Evolutionary conservation across 2,113 vertebrate genomes (phyloP).

Genomic region (Sander lucioperca): DNA sequence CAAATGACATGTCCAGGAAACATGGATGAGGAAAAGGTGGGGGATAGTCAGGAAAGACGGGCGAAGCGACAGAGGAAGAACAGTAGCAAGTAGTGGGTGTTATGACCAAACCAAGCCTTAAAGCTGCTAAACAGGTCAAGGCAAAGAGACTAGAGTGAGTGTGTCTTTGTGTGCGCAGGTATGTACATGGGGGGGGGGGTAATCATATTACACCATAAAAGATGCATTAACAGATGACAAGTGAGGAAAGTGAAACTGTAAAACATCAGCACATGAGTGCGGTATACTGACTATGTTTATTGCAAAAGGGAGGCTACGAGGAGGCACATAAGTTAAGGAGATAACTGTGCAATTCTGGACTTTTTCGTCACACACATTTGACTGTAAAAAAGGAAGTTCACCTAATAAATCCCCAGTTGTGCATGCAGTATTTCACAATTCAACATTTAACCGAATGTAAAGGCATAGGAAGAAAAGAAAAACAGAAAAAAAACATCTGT

Average conservation of each 20-base stretch:
- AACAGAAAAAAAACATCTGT: slow-evolving; percentile 48
- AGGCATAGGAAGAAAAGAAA: slow-evolving; percentile 10
- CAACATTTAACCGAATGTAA: slow-evolving; percentile 42
- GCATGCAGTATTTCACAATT: slow-evolving; percentile 12
- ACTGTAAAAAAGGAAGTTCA: slow-evolving; percentile 35
- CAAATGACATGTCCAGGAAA: slow-evolving; percentile 60
- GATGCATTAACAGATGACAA: slow-evolving; percentile 35
- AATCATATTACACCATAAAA: slow-evolving; percentile 42
- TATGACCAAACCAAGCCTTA: slow-evolving; percentile 17
- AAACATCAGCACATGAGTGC: slow-evolving; percentile 22
- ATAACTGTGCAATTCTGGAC: slow-evolving; percentile 30
- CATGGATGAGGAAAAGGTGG: slow-evolving; percentile 43
- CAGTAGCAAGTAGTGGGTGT: slow-evolving; percentile 52
- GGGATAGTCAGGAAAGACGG: slow-evolving; percentile 32
- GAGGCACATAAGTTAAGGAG: not conserved
- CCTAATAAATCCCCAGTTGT: slow-evolving; percentile 37
- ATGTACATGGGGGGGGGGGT: not conserved
- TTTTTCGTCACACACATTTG: slow-evolving; percentile 22
- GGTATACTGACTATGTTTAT: slow-evolving; percentile 14
- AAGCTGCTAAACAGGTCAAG: slow-evolving; percentile 5
- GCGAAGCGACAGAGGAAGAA: slow-evolving; percentile 35
- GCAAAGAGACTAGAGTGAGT: not conserved
- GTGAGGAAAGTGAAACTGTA: slow-evolving; percentile 47
- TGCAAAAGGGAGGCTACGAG: slow-evolving; percentile 36
- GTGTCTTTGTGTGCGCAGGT: not conserved